Conservation (phyloP, 92 coral and sea anemone genomes). For the Porites divaricata region DNA sequence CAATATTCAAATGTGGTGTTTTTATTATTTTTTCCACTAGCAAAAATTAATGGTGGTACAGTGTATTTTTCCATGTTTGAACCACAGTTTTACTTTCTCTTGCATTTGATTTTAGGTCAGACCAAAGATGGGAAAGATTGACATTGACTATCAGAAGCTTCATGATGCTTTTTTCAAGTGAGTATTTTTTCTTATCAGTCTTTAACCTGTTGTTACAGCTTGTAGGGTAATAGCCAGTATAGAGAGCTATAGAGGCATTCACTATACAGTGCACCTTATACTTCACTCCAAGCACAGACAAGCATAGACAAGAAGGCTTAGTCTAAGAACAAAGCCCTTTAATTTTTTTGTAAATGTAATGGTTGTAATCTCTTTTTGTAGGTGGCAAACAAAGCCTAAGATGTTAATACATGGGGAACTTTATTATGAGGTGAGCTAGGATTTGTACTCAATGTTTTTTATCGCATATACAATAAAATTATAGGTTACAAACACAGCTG, state of each 20-base stretch:
- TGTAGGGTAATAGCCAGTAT: too few species aligned
- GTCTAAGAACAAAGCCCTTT: not conserved
- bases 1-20: too few species aligned
- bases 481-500: too few species aligned
- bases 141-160: constrained; percentile 97
- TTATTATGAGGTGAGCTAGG: constrained; percentile 85
- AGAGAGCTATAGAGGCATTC: too few species aligned
- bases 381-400: constrained; percentile 99
- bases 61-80: not conserved
- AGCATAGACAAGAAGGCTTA: not conserved
- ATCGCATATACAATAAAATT: not conserved
- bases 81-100: not conserved
- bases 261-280: too few species aligned
- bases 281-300: too few species aligned
- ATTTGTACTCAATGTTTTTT: not conserved
- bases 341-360: not conserved
- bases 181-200: constrained; percentile 38
- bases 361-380: constrained; percentile 2
- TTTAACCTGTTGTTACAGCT: too few species aligned
- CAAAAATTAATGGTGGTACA: not conserved
- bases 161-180: constrained; percentile 99
- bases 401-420: constrained; percentile 96
- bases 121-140: constrained; percentile 99
- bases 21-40: too few species aligned
- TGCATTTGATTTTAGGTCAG: constrained; percentile 69